Percentiles rank a stretch among this genome's conserved stretches.
phyloP scores from a whole-genome alignment of 2,113 vertebrate genomes.

The Ranitomeya imitator region DNA sequence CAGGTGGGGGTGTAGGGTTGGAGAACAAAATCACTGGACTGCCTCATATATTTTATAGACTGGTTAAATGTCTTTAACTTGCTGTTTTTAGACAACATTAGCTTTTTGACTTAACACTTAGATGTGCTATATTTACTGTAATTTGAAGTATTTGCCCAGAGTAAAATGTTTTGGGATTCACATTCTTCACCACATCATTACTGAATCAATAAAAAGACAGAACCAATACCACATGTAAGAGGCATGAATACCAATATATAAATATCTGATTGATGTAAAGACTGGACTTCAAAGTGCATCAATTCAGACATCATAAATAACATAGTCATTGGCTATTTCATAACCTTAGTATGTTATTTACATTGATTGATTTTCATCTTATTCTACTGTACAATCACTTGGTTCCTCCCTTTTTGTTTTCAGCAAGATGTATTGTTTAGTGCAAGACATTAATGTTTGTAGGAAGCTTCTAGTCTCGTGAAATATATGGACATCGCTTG shows the following conservation, averaged over 20 bases:
- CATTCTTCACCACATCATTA: neutral
- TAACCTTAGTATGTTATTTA: neutral
- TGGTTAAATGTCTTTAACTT: no score
- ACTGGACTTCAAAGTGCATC: neutral
- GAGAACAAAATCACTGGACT: no score
- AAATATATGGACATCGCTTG: neutral
- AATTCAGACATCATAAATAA: neutral
- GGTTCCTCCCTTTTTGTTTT: neutral
- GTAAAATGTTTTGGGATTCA: neutral
- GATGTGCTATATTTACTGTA: no score
- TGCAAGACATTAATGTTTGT: neutral
- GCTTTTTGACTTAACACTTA: no score
- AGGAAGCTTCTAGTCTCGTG: neutral
- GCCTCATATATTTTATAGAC: no score
- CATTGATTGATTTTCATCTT: neutral
- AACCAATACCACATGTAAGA: neutral
- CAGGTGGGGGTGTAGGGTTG: no score
- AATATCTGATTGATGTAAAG: neutral
- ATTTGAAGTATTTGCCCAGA: neutral
- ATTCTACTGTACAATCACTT: neutral
- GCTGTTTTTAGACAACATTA: no score
- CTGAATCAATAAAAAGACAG: no score
- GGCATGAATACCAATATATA: neutral
- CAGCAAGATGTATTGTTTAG: neutral
- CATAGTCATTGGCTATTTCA: neutral